Percentiles rank a stretch among this genome's conserved stretches.
Conservation (phyloP, 2,797 vertebrate genomes). For the Odontamblyopus rebecca region DNA sequence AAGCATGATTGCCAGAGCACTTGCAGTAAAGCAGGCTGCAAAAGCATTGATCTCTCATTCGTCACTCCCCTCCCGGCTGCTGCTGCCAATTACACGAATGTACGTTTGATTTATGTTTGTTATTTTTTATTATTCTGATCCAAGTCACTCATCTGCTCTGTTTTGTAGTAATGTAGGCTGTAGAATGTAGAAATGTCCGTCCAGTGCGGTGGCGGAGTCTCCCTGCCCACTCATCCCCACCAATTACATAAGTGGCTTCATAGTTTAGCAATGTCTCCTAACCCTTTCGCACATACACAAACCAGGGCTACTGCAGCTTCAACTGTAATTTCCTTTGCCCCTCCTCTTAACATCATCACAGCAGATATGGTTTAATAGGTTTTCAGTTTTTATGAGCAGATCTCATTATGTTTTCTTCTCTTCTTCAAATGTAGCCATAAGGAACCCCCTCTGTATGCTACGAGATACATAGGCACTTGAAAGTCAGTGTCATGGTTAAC, state of each 20-base stretch:
- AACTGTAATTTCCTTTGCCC: slow-evolving; percentile 9
- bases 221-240: slow-evolving; percentile 51
- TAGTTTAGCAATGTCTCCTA: slow-evolving; percentile 32
- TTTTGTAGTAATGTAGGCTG: slow-evolving; percentile 20
- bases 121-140: slow-evolving; percentile 7
- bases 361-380: slow-evolving; percentile 25
- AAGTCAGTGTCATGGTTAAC: slow-evolving; percentile 13
- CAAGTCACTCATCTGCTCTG: slow-evolving; percentile 17
- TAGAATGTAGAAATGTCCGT: slow-evolving; percentile 23
- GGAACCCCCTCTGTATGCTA: slow-evolving; percentile 24
- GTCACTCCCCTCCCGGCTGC: slow-evolving; percentile 23
- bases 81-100: slow-evolving; percentile 45
- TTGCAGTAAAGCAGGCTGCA: slow-evolving; percentile 41
- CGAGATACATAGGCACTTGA: neutral
- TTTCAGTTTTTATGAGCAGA: slow-evolving; percentile 20
- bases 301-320: slow-evolving; percentile 33
- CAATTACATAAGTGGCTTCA: slow-evolving; percentile 48
- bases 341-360: slow-evolving; percentile 14
- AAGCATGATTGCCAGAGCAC: slow-evolving; percentile 24
- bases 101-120: slow-evolving; percentile 36
- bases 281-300: slow-evolving; percentile 30
- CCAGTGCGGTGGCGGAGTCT: slow-evolving; percentile 35
- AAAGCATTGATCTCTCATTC: slow-evolving; percentile 32
- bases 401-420: slow-evolving; percentile 10
- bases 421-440: slow-evolving; percentile 4